Evolutionary conservation across 1,140 invertebrate genomes (phyloP), one percentile per base, ranked within the genome.

Genomic region (Hyles euphorbiae): DNA sequence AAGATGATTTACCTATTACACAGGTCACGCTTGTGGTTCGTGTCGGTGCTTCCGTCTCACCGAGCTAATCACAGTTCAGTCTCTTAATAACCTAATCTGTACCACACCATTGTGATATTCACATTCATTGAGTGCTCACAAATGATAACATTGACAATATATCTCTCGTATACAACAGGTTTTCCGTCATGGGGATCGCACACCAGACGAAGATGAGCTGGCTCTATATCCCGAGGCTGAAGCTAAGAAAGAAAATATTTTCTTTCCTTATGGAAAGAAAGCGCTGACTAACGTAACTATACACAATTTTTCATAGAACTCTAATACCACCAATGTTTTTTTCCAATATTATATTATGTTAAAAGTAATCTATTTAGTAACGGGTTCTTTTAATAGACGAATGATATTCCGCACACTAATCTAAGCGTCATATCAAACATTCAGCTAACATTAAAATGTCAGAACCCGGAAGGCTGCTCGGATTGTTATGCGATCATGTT

Each of bases 131-230:
- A 40, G 8, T 40, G 36, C 4, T 8, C 36, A 8, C 36, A 8
- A 40, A 8, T 40, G 36, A 5, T 5, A 40, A 40, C 4, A 40
- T 5, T 10, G 46, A 10, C 46, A n/a, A 11, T 11, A 48, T 10
- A 59, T 52, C 36, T 11, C 40, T 33, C 40, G 40, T 10, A 52
- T 22, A 56, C 54, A 61, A 47, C 63, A 94, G 94, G 63, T 95
- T 34, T 94, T 93, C 74, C 90, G 95, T 51, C 95, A 96, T 86
- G 95, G 95, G 3, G 93, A 96, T 71, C 90, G 95, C 40, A 93
- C 94, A 11, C 94, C 95, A 1, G 92, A 93, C 58, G 68, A 89
- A 12, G 90, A 90, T 32, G 78, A 82, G 50, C 61, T 78, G 62
- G 89, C 87, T 47, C 76, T 89, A 52, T 95, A 93, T 77, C 93